Evolutionary conservation across 1,140 invertebrate species (phyloP).

Genomic region (Drosophila guanche): DNA sequence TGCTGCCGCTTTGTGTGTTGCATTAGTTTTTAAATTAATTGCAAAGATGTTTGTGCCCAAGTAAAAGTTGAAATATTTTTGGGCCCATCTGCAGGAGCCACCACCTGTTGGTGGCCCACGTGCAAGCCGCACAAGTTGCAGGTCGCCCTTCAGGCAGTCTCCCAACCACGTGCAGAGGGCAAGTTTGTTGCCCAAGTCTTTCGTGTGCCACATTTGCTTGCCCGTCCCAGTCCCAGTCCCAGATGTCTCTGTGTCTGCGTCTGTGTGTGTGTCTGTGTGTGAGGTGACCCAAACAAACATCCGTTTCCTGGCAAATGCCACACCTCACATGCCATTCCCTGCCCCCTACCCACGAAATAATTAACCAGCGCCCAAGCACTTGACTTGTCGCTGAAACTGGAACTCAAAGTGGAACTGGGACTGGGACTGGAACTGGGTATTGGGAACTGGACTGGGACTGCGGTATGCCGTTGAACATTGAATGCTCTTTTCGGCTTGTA

Average conservation of each 20-base stretch:
- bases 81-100: background rate
- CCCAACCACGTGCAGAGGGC: slow-evolving; percentile 35
- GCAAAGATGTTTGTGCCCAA: slow-evolving; percentile 10
- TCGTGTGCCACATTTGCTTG: slow-evolving; percentile 60
- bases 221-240: background rate
- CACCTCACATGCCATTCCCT: slow-evolving; percentile 25
- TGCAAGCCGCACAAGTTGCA: slow-evolving; percentile 1
- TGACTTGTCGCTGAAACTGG: slow-evolving; percentile 23
- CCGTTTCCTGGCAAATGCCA: slow-evolving; percentile 70
- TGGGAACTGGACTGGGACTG: slow-evolving; percentile 28
- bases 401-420: slow-evolving; percentile 31
- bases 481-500: too few species aligned
- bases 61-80: slow-evolving; percentile 15
- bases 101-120: background rate
- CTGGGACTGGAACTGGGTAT: background rate
- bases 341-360: slow-evolving; percentile 60
- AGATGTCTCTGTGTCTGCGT: slow-evolving; percentile 4
- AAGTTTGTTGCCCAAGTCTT: slow-evolving; percentile 66
- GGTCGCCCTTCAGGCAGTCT: background rate
- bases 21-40: slow-evolving; percentile 33
- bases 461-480: slow-evolving; percentile 2
- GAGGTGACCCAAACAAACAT: slow-evolving; percentile 74
- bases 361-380: slow-evolving; percentile 56
- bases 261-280: slow-evolving; percentile 17
- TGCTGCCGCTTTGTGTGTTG: slow-evolving; percentile 2